Evolutionary conservation across 37 sponge, comb jelly and placozoan genomes (phyloP).

Genomic region (Diacarnus erythraeanus): DNA sequence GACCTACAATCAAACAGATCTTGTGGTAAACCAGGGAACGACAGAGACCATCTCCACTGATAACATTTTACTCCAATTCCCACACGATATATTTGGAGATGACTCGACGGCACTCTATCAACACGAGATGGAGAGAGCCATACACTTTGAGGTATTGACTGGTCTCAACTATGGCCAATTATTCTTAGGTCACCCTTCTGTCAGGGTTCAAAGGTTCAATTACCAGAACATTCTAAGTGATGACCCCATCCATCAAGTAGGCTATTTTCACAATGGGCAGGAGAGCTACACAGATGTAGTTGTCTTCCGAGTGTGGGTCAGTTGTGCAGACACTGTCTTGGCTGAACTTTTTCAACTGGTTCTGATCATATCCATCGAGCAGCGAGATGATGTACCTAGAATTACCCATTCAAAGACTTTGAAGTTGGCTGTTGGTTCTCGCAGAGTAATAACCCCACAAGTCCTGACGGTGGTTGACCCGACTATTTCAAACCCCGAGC

Average conservation of each 20-base stretch:
- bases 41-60: background rate
- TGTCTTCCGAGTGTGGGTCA: background rate
- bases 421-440: constrained; percentile 40
- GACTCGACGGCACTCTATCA: background rate
- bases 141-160: background rate
- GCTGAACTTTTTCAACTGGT: background rate
- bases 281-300: constrained; percentile 3
- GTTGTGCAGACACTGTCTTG: background rate
- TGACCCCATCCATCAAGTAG: background rate
- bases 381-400: background rate
- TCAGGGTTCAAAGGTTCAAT: background rate
- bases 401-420: background rate
- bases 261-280: constrained; percentile 2
- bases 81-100: background rate
- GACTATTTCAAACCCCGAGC: background rate
- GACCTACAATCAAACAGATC: background rate
- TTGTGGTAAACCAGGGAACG: background rate
- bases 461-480: constrained; percentile 30
- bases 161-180: constrained; percentile 9
- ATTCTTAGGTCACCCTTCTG: background rate
- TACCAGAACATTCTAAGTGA: constrained; percentile 1
- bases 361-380: background rate
- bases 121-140: background rate
- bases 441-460: constrained; percentile 17
- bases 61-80: background rate